phyloP scores from a whole-genome alignment of 2,797 vertebrate genomes.

The Mionectes olivaceus region DNA sequence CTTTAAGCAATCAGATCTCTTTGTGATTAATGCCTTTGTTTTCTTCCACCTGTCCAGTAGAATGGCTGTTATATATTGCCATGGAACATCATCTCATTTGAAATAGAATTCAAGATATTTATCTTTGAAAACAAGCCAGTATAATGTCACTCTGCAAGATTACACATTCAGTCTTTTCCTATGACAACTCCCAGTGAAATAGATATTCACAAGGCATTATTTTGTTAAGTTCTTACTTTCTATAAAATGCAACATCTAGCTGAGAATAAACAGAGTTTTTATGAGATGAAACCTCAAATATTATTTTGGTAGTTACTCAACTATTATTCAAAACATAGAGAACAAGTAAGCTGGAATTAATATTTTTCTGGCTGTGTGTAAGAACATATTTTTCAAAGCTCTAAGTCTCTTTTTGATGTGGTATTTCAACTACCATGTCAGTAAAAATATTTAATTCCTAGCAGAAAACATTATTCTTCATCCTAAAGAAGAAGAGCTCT shows the following conservation, averaged over 20 bases:
- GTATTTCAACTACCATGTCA: background rate
- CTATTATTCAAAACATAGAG: background rate
- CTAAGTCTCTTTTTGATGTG: background rate
- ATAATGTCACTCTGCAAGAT: background rate
- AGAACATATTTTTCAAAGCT: background rate
- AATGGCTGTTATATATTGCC: constrained; percentile 1
- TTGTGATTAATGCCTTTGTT: constrained; percentile 54
- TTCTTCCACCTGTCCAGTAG: constrained; percentile 23
- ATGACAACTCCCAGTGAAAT: background rate
- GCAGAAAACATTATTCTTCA: background rate
- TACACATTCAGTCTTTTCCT: background rate
- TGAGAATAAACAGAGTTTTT: background rate
- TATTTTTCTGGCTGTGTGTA: background rate
- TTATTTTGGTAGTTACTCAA: background rate
- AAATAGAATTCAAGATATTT: constrained; percentile 14
- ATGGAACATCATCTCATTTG: background rate
- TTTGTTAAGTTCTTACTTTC: background rate
- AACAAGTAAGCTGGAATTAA: background rate
- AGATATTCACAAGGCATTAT: background rate
- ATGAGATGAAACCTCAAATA: background rate
- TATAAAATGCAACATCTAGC: background rate
- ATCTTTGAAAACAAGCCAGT: constrained; percentile 28
- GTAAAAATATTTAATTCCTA: background rate
- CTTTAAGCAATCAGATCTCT: background rate
- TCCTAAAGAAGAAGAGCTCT: background rate